Evolutionary conservation across 2,888 invertebrate species (phyloP), one percentile per base, ranked within the genome.

Genomic region (Chloroclystis v-ata): DNA sequence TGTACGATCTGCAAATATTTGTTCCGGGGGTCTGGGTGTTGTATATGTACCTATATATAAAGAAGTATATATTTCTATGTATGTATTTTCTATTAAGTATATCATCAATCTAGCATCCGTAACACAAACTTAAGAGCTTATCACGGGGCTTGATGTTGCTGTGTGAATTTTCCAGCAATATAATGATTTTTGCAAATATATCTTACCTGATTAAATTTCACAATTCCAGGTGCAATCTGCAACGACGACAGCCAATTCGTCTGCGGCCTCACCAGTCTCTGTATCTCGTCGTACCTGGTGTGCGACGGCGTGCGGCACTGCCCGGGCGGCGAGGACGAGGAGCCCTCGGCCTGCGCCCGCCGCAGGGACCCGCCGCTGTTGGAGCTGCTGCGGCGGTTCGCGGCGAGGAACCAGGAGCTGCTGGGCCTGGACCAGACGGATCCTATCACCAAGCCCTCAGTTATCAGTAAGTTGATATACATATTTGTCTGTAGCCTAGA

Each of bases 241-340:
- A 77, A 67, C 61, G 78, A 82, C 48, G 78, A 79, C 6, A 76
- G 82, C 24, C 82, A 85, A 54, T 86, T 82, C 63, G 59, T 64
- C 5, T 87, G 87, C 56, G 86, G 86, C 0, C 52, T 65, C 26
- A 83, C 84, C 11, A 72, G 76, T 54, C 81, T 92, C 33, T 93
- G 93, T 75, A 89, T 93, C 43, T 91, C 92, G 1, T 89, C 90
- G 39, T 90, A 90, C 61, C 78, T 92, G 54, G 87, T 91, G 11
- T 93, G 93, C 69, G 92, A 93, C 59, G 92, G 92, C 7, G 89
- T 91, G 13, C 80, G 89, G 1, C 91, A 93, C 67, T 93, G 93
- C 57, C 92, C 92, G 0, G 89, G 89, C 0, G 91, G 91, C 3
- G 91, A 90, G 49, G 90, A 90, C 51, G 90, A 90, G 56, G 90